Evolutionary conservation across 2,888 invertebrate genomes (phyloP), one percentile per base, ranked within the genome.

Genomic region (Mythimna ferrago): DNA sequence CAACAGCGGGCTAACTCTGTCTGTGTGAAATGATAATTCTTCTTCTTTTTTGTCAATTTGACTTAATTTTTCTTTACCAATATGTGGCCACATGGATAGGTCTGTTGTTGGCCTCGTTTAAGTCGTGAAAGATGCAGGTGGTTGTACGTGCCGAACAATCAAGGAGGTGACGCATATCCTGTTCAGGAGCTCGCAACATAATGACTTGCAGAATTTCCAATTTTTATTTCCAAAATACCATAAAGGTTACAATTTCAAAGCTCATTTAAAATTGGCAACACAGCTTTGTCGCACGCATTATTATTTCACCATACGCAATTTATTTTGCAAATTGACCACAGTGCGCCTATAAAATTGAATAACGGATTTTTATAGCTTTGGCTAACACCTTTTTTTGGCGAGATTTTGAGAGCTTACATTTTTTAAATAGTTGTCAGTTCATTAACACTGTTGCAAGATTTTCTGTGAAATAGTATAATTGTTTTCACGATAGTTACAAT

Each of bases 281-380:
- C 67, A 53, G 53, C 60, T 21, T 60, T 69, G 74, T 67, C 71
- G 14, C 65, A 16, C 69, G 76, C 63, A 71, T 84, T 71, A 79
- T 70, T 53, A 70, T 79, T 81, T 71, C 71, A 77, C 32, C 75
- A 81, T 73, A 75, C 73, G 60, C 71, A 69, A 71, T 73, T 76
- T 68, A 77, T 70, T 75, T 57, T 68, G 60, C 32, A 72, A 78
- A 81, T 76, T 81, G 65, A 65, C 73, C 73, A 77, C 76, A 71
- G 80, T 72, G 71, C 54, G 76, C 64, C 71, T 19, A 81, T 75
- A 83, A 84, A 81, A 74, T 65, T 80, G 77, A 84, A 81, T 79
- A 84, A 78, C 73, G 58, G 54, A 83, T 74, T 83, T 78, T 83
- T 81, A 86, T 81, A 66, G 81, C 83, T 69, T 63, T 60, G 10